These are phyloP conservation scores for Mesitornis unicolor DNA, from an alignment of 2,113 vertebrate genomes.

Conservation along the genomic window DNA sequence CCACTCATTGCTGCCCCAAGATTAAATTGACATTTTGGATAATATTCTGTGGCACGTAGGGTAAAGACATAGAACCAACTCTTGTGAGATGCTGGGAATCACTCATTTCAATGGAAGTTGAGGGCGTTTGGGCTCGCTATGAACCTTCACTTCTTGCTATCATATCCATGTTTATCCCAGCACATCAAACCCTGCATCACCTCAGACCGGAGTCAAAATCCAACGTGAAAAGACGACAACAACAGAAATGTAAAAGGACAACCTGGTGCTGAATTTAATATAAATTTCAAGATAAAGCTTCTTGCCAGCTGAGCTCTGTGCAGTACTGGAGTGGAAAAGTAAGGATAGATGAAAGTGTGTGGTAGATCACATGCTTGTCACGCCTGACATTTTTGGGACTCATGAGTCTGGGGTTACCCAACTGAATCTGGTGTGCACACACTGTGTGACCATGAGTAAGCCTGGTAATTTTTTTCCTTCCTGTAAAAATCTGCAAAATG, in stretches of 20 bases:
- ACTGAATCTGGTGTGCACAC: fast-evolving
- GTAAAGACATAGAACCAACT: neutral
- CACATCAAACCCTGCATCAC: neutral
- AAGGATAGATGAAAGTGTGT: neutral
- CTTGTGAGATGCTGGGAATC: neutral
- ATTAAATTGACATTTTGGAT: neutral
- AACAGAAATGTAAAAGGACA: neutral
- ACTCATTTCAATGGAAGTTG: neutral
- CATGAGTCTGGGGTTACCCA: neutral
- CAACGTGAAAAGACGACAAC: neutral
- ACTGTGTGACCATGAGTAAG: neutral
- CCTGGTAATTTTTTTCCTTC: neutral
- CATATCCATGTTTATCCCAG: neutral
- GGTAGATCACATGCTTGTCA: neutral
- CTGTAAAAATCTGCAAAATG: neutral
- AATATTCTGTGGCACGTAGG: neutral
- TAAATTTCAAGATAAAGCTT: neutral
- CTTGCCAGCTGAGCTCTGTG: neutral
- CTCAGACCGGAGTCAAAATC: neutral
- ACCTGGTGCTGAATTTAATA: neutral
- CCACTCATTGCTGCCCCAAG: neutral
- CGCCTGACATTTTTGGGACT: neutral
- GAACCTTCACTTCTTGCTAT: neutral
- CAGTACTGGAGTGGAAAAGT: neutral
- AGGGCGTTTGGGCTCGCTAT: neutral